Conservation (phyloP, 2,888 invertebrate genomes). For the Dermolepida albohirtum region DNA sequence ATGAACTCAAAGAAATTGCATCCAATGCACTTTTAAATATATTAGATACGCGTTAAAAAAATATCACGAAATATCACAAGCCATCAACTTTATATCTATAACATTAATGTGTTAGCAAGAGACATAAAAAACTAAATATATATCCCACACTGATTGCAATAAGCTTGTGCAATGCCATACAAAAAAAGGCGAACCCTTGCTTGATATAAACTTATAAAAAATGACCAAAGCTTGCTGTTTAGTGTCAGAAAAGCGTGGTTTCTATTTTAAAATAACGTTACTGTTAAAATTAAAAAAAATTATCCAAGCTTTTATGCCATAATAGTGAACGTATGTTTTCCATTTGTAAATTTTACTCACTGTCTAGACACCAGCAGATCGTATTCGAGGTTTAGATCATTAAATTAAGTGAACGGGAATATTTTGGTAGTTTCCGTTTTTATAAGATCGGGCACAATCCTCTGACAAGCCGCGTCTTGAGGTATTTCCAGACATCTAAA, state of each 20-base stretch:
- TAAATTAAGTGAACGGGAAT: constrained; percentile 42
- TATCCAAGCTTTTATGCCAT: constrained; percentile 32
- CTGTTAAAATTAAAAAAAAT: constrained; percentile 28
- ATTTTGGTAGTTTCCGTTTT: constrained; percentile 51
- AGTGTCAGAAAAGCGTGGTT: constrained; percentile 8
- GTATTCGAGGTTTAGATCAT: constrained; percentile 37
- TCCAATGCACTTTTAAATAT: no score
- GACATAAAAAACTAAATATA: no score
- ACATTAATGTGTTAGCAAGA: no score
- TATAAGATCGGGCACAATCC: constrained; percentile 52
- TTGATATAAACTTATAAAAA: no score
- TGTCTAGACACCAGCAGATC: constrained; percentile 38
- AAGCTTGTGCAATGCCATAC: no score
- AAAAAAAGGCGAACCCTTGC: no score
- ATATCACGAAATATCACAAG: no score
- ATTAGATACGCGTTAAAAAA: no score
- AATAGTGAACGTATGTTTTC: constrained; percentile 36
- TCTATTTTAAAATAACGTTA: constrained; percentile 11
- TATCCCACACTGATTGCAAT: no score
- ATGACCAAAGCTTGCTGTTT: neutral
- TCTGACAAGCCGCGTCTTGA: constrained; percentile 57
- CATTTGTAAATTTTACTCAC: constrained; percentile 38
- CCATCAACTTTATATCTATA: no score
- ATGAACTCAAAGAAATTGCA: no score
- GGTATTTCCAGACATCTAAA: constrained; percentile 63